These are phyloP conservation scores for Drosophila tanythrix DNA, from an alignment of 2,888 invertebrate species.

Conservation along the genomic window DNA sequence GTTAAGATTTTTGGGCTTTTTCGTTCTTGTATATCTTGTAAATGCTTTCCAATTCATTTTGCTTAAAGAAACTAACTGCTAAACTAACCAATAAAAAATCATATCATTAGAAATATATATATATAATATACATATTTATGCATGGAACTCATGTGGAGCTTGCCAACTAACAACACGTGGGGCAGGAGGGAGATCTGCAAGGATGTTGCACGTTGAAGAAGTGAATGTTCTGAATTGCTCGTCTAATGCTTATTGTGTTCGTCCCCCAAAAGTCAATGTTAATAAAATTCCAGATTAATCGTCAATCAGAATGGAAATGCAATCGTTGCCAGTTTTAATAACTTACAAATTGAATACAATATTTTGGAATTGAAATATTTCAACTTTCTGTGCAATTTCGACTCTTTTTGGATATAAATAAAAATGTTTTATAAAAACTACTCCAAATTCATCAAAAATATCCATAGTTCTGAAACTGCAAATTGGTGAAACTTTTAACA, in stretches of 20 bases:
- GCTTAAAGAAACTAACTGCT: constrained; percentile 52
- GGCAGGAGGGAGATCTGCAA: constrained; percentile 1
- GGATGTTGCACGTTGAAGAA: constrained; percentile 44
- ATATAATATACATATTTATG: constrained; percentile 19
- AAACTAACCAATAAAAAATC: constrained; percentile 48
- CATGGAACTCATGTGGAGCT: constrained; percentile 40
- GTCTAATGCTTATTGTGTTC: constrained; percentile 50
- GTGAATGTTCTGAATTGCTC: constrained; percentile 3
- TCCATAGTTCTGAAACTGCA: constrained; percentile 12
- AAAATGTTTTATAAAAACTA: not conserved
- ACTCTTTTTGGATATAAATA: not conserved
- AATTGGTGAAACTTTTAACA: constrained; percentile 18
- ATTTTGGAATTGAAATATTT: not conserved
- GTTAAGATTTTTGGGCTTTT: constrained; percentile 19
- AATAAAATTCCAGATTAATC: constrained; percentile 8
- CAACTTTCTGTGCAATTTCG: not conserved
- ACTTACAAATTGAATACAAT: too few species aligned
- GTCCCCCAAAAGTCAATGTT: constrained; percentile 34
- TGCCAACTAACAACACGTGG: constrained; percentile 40
- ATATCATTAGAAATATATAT: constrained; percentile 15
- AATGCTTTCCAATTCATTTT: constrained; percentile 44
- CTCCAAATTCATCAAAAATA: not conserved
- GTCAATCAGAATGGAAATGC: constrained; percentile 37
- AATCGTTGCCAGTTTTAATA: constrained; percentile 4
- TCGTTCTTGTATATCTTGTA: constrained; percentile 40